Base-by-base conservation (phyloP, 2,888 invertebrate genomes). In the Periphyllus acericola region DNA sequence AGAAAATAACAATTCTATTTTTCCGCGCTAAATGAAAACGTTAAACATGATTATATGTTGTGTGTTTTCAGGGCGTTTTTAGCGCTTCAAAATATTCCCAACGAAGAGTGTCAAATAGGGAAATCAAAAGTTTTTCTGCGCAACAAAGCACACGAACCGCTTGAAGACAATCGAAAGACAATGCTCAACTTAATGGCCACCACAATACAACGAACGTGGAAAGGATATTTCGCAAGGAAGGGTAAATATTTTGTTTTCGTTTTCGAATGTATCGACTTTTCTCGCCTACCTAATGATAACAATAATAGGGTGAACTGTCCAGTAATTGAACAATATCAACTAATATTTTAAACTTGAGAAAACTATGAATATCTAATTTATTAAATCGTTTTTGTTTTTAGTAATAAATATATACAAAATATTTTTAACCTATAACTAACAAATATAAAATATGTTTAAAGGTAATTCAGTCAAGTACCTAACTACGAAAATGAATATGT, bases 51-150 rank as follows among this genome's bases (percentile, higher is more conserved):
- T 74, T 83, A 3, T 34, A 81, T 71, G 14, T 83, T 66, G 76
- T 66, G 79, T 34, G 75, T 81, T 72, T 89, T 92, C 88, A 92
- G 92, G 89, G 91, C 91, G 75, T 91, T 95, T 89, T 93, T 96
- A 90, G 93, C 93, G 89, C 93, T 93, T 89, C 94, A 95, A 90
- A 93, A 94, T 83, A 93, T 96, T 68, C 94, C 95, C 0, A 92
- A 93, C 84, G 94, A 93, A 88, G 96, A 97, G 92, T 97, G 97
- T 97, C 97, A 97, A 92, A 94, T 97, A 89, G 98, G 97, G 0
- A 95, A 94, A 92, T 95, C 94, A 66, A 97, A 97, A 92, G 95
- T 98, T 75, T 98, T 98, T 91, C 93, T 98, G 91, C 93, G 97
- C 52, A 94, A 94, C 89, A 94, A 95, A 83, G 96, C 96, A 11